Conservation (phyloP, 2,797 vertebrate genomes). For the Helostoma temminkii region DNA sequence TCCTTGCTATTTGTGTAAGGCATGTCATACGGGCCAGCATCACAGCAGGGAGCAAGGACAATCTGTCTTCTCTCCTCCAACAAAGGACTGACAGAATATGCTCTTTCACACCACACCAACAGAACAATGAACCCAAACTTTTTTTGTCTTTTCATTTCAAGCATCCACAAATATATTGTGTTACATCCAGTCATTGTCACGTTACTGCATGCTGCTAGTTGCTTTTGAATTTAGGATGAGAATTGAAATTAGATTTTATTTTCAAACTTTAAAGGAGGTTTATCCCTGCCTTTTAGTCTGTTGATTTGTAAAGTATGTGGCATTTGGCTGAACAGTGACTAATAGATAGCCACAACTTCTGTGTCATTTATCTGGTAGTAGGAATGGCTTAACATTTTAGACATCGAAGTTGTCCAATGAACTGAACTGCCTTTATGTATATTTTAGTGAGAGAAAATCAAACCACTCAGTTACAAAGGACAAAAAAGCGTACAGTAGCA, state of each 20-base stretch:
- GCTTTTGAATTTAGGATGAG: background rate
- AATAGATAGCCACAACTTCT: constrained; percentile 1
- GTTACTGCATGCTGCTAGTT: background rate
- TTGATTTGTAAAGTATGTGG: constrained; percentile 13
- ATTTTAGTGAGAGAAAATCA: background rate
- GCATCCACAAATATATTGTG: background rate
- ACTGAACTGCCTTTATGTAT: background rate
- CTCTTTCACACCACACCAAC: constrained; percentile 19
- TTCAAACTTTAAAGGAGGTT: constrained; percentile 12
- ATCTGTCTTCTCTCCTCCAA: constrained; percentile 55
- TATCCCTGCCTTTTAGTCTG: background rate
- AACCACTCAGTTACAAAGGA: background rate
- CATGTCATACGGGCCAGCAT: constrained; percentile 31
- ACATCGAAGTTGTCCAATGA: background rate
- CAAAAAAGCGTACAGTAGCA: too few relatives aligned
- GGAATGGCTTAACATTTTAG: background rate
- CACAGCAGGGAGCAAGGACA: constrained; percentile 49
- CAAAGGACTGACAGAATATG: constrained; percentile 36
- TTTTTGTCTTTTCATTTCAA: background rate
- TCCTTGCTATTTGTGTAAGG: constrained; percentile 42
- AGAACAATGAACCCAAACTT: constrained; percentile 14
- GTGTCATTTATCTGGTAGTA: background rate
- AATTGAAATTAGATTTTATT: background rate
- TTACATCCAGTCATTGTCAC: background rate
- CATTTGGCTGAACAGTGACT: constrained; percentile 6